These are phyloP conservation scores for Allobates femoralis DNA, from an alignment of 2,797 vertebrate genomes.

Conservation along the genomic window DNA sequence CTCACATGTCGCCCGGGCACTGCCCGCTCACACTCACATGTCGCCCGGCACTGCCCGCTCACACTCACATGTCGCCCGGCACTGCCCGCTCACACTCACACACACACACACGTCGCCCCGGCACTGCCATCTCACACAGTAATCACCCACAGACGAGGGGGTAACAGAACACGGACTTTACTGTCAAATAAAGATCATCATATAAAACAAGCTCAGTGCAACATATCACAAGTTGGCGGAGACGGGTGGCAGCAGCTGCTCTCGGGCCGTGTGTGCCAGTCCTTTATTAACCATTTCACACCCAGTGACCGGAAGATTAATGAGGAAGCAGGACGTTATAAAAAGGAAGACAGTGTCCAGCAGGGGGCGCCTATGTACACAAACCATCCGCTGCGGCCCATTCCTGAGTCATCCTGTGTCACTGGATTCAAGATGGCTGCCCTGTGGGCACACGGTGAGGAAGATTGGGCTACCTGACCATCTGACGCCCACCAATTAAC, in stretches of 20 bases:
- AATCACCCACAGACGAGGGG: neutral
- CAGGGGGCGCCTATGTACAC: neutral
- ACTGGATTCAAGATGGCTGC: neutral
- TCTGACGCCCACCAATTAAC: conserved; percentile 15
- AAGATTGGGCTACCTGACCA: neutral
- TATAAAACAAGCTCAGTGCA: conserved; percentile 59
- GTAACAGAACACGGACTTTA: conserved; percentile 53
- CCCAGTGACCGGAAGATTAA: neutral
- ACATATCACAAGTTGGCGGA: conserved; percentile 41
- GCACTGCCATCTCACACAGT: no score
- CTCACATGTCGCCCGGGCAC: no score
- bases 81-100: neutral
- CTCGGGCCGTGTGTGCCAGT: neutral
- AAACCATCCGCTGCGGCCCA: no score
- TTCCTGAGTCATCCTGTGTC: neutral
- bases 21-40: no score
- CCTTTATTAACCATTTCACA: neutral
- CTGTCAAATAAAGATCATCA: conserved; percentile 41
- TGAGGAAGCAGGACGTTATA: neutral
- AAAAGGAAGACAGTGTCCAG: conserved; percentile 6
- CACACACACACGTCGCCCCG: no score
- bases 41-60: no score
- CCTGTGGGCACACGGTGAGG: neutral
- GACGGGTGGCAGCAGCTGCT: neutral
- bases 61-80: no score